phyloP scores from a whole-genome alignment of 2,888 invertebrate species.

The Clostera curtula region DNA sequence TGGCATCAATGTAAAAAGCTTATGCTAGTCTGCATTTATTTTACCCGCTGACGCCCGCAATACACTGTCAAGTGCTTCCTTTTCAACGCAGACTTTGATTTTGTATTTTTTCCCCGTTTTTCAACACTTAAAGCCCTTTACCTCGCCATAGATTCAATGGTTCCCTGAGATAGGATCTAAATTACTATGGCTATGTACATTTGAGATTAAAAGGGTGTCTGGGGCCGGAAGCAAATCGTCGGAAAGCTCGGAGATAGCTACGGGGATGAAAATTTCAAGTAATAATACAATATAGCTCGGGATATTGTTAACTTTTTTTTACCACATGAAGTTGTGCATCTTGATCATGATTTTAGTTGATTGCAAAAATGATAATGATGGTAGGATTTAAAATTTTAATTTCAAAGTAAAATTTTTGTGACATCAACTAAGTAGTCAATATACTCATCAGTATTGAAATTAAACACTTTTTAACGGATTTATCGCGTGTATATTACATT shows the following conservation, averaged over 20 bases:
- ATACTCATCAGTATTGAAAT: no score
- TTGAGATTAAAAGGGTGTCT: slow-evolving; percentile 69
- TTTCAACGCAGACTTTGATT: slow-evolving; percentile 38
- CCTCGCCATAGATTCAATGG: slow-evolving; percentile 50
- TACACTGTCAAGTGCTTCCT: slow-evolving; percentile 30
- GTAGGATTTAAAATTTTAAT: no score
- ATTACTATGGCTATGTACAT: slow-evolving; percentile 63
- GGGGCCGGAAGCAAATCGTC: slow-evolving; percentile 42
- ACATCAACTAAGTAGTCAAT: no score
- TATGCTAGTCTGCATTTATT: slow-evolving; percentile 16
- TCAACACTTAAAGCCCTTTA: slow-evolving; percentile 50
- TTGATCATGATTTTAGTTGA: no score
- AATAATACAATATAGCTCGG: no score
- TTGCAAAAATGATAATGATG: no score
- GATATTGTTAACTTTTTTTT: no score
- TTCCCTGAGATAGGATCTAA: slow-evolving; percentile 62
- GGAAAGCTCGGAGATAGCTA: slow-evolving; percentile 18
- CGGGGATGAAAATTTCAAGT: slow-evolving; percentile 10
- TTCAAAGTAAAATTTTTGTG: no score
- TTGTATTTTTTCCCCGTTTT: slow-evolving; percentile 43
- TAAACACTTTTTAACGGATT: no score
- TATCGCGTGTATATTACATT: no score
- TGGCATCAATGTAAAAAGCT: slow-evolving; percentile 1
- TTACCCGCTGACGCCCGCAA: slow-evolving; percentile 14
- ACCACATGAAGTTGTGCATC: no score